Percentiles rank a stretch among this genome's conserved stretches.
These are phyloP conservation scores for Sylvicapra grimmia DNA, from an alignment of 2,113 vertebrate genomes.

Conservation along the genomic window DNA sequence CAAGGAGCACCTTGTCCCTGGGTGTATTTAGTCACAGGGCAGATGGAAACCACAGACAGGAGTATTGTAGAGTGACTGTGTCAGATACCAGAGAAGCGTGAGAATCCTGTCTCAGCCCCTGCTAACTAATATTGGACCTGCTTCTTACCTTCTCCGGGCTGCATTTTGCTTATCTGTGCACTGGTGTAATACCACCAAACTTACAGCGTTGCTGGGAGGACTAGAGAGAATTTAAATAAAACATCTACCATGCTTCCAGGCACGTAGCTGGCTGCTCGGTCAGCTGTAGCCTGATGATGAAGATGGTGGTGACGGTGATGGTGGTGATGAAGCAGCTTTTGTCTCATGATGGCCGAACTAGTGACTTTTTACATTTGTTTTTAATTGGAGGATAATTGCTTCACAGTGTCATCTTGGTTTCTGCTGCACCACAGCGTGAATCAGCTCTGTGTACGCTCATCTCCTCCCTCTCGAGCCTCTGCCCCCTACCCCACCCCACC, in stretches of 20 bases:
- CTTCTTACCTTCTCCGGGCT: not conserved
- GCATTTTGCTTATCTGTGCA: not conserved
- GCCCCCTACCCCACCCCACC: not conserved
- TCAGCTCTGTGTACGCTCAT: not conserved
- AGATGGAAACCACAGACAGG: too few species aligned
- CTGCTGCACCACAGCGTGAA: not conserved
- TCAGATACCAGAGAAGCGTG: not conserved
- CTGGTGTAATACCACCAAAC: not conserved
- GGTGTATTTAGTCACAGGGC: not conserved
- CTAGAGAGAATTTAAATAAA: not conserved
- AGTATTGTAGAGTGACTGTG: not conserved
- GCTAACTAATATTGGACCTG: too few species aligned
- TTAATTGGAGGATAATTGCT: not conserved
- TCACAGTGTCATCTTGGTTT: not conserved
- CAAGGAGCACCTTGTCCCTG: not conserved
- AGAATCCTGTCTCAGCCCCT: not conserved
- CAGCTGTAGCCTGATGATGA: not conserved
- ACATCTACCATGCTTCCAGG: not conserved
- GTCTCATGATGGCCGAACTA: not conserved
- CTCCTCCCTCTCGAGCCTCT: not conserved
- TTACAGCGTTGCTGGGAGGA: not conserved
- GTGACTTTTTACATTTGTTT: not conserved
- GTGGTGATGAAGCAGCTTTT: accelerated
- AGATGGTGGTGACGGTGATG: not conserved
- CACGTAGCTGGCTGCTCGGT: not conserved